Percentiles rank a stretch among this genome's conserved stretches.
phyloP scores from a whole-genome alignment of 2,113 vertebrate genomes.

The Silurus glanis region DNA sequence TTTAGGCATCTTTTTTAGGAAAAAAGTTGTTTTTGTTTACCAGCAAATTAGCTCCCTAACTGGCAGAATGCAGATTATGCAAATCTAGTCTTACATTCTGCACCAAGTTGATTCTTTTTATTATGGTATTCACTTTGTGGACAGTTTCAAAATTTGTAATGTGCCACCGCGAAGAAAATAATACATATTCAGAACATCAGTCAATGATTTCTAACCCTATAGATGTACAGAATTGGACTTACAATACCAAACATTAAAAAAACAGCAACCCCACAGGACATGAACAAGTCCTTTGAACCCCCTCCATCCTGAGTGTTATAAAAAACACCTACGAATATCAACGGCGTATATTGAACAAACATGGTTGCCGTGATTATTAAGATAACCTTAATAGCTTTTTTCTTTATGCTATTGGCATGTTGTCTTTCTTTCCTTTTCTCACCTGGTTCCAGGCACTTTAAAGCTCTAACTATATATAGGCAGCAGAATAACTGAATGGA shows the following conservation, averaged over 20 bases:
- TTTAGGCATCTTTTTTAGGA: not conserved
- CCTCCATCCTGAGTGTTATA: not conserved
- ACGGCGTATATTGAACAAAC: slow-evolving; percentile 13
- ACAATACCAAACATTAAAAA: not conserved
- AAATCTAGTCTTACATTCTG: not conserved
- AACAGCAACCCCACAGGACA: not conserved
- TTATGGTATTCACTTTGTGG: not conserved
- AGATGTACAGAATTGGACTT: not conserved
- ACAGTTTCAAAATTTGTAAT: not conserved
- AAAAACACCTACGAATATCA: slow-evolving; percentile 1
- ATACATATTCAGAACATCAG: too few relatives aligned
- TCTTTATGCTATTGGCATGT: slow-evolving; percentile 33
- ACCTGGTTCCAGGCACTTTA: slow-evolving; percentile 20
- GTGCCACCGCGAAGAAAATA: not conserved
- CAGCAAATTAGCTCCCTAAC: not conserved
- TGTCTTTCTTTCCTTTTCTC: not conserved
- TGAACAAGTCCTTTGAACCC: not conserved
- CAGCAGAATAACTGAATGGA: slow-evolving; percentile 38
- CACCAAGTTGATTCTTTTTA: not conserved
- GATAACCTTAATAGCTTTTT: slow-evolving; percentile 18
- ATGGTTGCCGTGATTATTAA: slow-evolving; percentile 23
- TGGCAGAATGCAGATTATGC: not conserved
- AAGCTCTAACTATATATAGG: slow-evolving; percentile 15
- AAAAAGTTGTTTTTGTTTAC: not conserved
- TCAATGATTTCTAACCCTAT: not conserved